Percentiles rank a stretch among this genome's conserved stretches.
phyloP scores from a whole-genome alignment of 2,113 vertebrate species.

The human region DNA sequence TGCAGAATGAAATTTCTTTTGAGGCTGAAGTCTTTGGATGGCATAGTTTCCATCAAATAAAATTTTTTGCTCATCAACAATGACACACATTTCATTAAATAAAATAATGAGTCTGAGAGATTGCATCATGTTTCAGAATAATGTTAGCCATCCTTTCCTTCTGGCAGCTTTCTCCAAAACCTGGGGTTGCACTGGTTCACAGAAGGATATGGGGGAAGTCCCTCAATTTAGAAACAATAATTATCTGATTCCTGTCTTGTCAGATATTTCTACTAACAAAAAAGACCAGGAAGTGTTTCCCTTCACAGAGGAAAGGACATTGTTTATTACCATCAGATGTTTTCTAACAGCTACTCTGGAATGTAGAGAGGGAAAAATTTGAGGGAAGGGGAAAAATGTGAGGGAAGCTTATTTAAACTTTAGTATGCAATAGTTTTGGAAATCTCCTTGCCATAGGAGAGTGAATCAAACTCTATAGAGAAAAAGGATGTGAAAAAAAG shows the following conservation, averaged over 20 bases:
- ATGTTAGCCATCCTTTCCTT: background rate
- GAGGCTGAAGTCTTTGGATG: background rate
- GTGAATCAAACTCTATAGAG: background rate
- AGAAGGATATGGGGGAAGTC: background rate
- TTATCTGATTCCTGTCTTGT: background rate
- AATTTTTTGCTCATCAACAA: background rate
- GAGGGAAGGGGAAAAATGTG: background rate
- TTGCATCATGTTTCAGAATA: background rate
- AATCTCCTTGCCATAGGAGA: background rate
- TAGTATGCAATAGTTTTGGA: background rate
- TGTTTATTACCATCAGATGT: background rate
- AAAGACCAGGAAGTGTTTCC: background rate
- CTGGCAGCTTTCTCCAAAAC: background rate
- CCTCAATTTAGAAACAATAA: background rate
- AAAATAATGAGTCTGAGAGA: background rate
- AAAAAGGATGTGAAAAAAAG: background rate
- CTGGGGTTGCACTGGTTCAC: background rate
- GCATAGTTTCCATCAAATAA: background rate
- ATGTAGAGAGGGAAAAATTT: background rate
- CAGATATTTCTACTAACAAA: background rate
- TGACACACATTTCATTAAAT: slow-evolving; percentile 30
- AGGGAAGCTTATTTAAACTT: background rate
- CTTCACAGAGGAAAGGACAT: background rate
- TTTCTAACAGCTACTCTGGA: background rate
- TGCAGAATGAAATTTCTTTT: slow-evolving; percentile 38